Conservation (phyloP, 2,888 invertebrate genomes). For the Phrixothrix hirtus region DNA sequence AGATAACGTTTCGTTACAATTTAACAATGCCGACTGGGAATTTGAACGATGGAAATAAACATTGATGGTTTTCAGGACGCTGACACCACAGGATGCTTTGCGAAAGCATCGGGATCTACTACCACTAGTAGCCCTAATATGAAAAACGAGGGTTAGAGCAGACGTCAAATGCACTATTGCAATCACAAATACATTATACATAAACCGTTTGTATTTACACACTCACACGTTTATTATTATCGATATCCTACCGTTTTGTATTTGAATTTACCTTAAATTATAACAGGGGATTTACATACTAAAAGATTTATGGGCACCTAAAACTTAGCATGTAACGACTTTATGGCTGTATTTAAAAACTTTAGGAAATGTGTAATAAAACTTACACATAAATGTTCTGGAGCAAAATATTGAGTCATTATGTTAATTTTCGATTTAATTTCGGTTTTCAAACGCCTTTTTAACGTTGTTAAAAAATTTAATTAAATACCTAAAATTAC, state of each 20-base stretch:
- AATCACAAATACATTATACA: slow-evolving; percentile 18
- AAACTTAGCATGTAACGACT: too few species aligned
- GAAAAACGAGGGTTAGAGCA: slow-evolving; percentile 13
- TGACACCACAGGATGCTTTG: slow-evolving; percentile 6
- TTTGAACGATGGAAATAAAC: slow-evolving; percentile 19
- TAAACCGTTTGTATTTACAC: slow-evolving; percentile 15
- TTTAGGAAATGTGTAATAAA: too few species aligned
- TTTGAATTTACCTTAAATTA: slow-evolving; percentile 14
- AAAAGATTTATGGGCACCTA: slow-evolving; percentile 16
- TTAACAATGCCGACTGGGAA: slow-evolving; percentile 12
- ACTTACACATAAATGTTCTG: too few species aligned
- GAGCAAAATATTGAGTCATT: too few species aligned
- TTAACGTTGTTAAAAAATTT: too few species aligned
- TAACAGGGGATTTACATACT: too few species aligned
- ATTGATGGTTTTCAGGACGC: slow-evolving; percentile 7
- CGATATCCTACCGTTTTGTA: slow-evolving; percentile 16
- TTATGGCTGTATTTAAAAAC: too few species aligned
- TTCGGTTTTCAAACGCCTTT: too few species aligned
- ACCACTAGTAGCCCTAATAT: background rate
- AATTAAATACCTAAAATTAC: too few species aligned
- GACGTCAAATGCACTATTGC: slow-evolving; percentile 14
- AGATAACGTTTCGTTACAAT: slow-evolving; percentile 15
- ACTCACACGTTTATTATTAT: slow-evolving; percentile 12
- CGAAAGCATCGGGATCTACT: slow-evolving; percentile 5
- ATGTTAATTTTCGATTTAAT: too few species aligned